Base-by-base conservation (phyloP, 2,888 invertebrate genomes). In the Pandemis heparana region DNA sequence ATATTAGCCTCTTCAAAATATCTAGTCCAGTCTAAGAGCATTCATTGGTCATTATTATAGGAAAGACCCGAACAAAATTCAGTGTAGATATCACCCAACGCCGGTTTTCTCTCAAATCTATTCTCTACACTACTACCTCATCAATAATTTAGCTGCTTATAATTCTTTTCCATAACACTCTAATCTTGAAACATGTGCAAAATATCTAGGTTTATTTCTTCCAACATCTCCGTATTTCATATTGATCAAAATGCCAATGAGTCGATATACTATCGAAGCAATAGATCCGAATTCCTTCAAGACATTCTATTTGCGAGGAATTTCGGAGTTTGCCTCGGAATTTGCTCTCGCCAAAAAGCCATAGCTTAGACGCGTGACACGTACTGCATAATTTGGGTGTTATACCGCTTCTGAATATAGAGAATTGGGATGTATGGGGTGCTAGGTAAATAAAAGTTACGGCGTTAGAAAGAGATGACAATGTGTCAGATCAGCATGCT, bases 251-350 rank as follows among this genome's bases (percentile, higher is more conserved):
- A 64, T 64, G 18, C 46, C 64, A 48, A 48, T 48, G 64, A 32
- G 43, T 59, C 32, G 59, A 59, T 62, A 43, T 9, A 41, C 23
- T 64, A 23, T 64, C 64, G 39, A n/a, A 23, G 23, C 67, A 41
- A 56, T 67, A 41, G 67, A 12, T 43, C 18, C 41, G 56, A 23
- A 59, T 67, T 67, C 67, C 67, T 56, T 8, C 43, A 14, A 41
- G 12, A 43, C 43, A 67, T 56, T 59, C 67, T 67, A 67, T 56
- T 59, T 18, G 43, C 23, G 16, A 64, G 67, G 67, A 67, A 67
- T 67, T 39, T n/a, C n/a, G 14, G 5, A 64, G 64, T 48, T 59
- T 10, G 32, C 67, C 39, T 67, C 67, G 67, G 67, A 59, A 67
- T 67, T 67, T 41, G 56, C 56, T 56, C 59, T 59, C 56, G 43